Evolutionary conservation across 2,888 invertebrate species (phyloP).

Genomic region (Hololepta plana): DNA sequence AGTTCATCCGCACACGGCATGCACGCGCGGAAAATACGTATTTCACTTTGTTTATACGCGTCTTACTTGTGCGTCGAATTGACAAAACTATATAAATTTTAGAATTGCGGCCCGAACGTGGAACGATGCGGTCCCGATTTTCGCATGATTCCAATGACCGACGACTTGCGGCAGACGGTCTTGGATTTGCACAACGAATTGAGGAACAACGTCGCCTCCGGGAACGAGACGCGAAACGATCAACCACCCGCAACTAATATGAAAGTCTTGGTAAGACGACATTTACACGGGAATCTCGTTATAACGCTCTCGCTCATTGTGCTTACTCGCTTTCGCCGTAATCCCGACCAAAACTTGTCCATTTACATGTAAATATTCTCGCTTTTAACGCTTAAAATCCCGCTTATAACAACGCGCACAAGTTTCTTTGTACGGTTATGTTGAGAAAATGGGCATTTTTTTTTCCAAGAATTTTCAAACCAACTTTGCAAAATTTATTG

Average conservation of each 20-base stretch:
- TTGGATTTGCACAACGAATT: slow-evolving; percentile 22
- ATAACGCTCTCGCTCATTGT: no score
- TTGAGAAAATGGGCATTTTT: slow-evolving; percentile 1
- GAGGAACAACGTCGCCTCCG: slow-evolving; percentile 21
- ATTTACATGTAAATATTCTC: no score
- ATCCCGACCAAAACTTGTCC: no score
- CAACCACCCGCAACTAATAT: slow-evolving; percentile 22
- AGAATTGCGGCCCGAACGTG: slow-evolving; percentile 20
- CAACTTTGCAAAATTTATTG: no score
- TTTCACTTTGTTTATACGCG: slow-evolving; percentile 1
- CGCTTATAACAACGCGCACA: no score
- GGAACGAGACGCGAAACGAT: slow-evolving; percentile 18
- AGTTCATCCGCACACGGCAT: slow-evolving; percentile 9
- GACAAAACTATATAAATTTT: slow-evolving; percentile 7
- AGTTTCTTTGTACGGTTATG: no score
- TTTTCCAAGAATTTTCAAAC: no score
- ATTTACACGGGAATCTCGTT: no score
- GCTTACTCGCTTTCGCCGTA: no score
- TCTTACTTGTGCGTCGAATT: not conserved
- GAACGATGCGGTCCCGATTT: slow-evolving; percentile 20
- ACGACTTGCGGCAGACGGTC: slow-evolving; percentile 19
- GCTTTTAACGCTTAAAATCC: no score
- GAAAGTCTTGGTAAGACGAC: slow-evolving; percentile 20
- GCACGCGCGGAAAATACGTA: slow-evolving; percentile 8
- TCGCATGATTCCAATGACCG: slow-evolving; percentile 16